phyloP scores from a whole-genome alignment of 2,113 vertebrate species.

The Poeciliopsis occidentalis region DNA sequence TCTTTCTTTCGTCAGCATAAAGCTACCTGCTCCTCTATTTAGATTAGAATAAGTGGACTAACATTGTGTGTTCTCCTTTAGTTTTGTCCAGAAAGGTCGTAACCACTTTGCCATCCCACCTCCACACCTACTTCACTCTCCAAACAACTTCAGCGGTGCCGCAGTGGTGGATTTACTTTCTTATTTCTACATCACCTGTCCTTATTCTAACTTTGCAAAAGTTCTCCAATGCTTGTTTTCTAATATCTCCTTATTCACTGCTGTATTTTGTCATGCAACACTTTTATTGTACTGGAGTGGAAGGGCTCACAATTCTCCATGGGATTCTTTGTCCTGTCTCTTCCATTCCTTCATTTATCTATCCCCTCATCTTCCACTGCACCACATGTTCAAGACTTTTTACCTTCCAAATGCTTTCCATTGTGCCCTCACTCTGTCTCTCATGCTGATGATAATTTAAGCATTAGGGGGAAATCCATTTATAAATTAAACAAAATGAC shows the following conservation, averaged over 20 bases:
- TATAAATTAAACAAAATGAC: constrained; percentile 99
- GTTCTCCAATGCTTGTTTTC: constrained; percentile 13
- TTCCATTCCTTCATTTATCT: constrained; percentile 10
- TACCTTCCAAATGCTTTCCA: constrained; percentile 35
- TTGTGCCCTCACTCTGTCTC: constrained; percentile 13
- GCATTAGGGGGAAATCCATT: constrained; percentile 99
- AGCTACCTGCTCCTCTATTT: too few species aligned
- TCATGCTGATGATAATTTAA: constrained; percentile 93
- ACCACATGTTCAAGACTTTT: constrained; percentile 42
- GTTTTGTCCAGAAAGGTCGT: not conserved
- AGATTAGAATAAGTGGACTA: too few species aligned
- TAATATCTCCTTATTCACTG: not conserved
- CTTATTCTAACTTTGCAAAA: not conserved
- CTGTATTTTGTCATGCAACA: too few species aligned
- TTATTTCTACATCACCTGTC: not conserved
- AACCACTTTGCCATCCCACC: not conserved
- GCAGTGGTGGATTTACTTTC: not conserved
- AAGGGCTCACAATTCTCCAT: too few species aligned
- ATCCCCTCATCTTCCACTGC: constrained; percentile 22
- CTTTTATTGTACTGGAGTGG: too few species aligned
- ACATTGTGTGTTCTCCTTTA: too few species aligned
- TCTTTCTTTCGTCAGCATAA: too few species aligned
- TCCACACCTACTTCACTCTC: not conserved
- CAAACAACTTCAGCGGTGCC: not conserved
- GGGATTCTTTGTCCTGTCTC: constrained; percentile 31